phyloP scores from a whole-genome alignment of 2,888 invertebrate genomes.

The Ferrisia virgata region DNA sequence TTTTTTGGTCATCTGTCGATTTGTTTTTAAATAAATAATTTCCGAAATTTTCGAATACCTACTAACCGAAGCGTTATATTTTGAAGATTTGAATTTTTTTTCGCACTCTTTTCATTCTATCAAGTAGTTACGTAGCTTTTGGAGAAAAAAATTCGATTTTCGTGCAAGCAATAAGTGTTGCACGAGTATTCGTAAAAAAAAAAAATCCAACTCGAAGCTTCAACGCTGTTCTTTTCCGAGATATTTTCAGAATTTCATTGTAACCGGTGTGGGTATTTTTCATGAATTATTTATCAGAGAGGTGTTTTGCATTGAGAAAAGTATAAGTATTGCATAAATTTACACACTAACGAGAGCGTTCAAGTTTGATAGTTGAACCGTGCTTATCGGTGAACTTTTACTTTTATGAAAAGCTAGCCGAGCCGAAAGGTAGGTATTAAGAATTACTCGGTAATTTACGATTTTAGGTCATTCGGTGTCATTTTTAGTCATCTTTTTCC shows the following conservation, averaged over 20 bases:
- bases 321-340: slow-evolving; percentile 2
- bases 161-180: no score
- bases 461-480: not conserved
- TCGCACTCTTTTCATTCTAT: no score
- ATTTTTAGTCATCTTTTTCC: not conserved
- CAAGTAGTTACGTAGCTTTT: no score
- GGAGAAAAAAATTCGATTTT: no score
- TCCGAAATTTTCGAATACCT: no score
- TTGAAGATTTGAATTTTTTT: no score
- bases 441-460: not conserved
- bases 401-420: not conserved
- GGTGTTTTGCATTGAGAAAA: not conserved
- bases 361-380: slow-evolving; percentile 1
- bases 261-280: no score
- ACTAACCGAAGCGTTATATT: no score
- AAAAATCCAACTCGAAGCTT: no score
- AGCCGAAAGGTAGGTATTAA: not conserved
- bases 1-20: no score
- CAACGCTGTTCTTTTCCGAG: not conserved
- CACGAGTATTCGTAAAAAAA: no score
- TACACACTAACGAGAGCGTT: not conserved
- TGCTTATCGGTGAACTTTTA: not conserved
- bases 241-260: not conserved
- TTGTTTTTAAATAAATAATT: no score
- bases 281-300: not conserved